Evolutionary conservation across 1,140 invertebrate species (phyloP), one percentile per base, ranked within the genome.

Genomic region (Leptinotarsa texana): DNA sequence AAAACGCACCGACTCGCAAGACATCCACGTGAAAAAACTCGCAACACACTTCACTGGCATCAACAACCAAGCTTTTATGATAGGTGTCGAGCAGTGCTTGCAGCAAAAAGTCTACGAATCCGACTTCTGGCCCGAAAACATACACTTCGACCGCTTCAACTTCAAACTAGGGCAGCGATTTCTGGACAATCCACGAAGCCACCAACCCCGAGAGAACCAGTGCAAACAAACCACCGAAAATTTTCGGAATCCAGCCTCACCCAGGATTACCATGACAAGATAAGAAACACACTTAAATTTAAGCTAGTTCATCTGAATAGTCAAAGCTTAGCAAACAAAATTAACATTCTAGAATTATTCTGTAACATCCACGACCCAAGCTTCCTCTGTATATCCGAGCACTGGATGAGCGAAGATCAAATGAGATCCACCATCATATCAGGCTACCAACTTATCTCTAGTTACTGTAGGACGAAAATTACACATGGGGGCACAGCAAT

Each of bases 31-130:
- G 42, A 68, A 68, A 27, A 68, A 68, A 18, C 33, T 68, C 13
- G 63, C 13, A 22, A 65, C 18, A 27, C 13, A 68, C 13, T n/a
- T 48, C 33, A 18, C 18, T 15, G 8, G 24, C n/a, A 48, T 13
- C 6, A 47, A 68, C 66, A 68, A 68, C 66, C 66, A 68, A 68
- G 22, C 66, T 33, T 68, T 68, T 33, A 68, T 68, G 66, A 48
- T 68, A 15, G 66, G 66, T 3, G 66, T 68, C 8, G 66, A 68
- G 11, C 22, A 15, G 15, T 21, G 18, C 18, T 21, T 27, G 24
- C 22, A 68, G 24, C 8, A 68, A 18, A 27, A 15, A 18, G 42
- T 68, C 13, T 68, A 68, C 27, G 66, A 42, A 68, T 18, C 15
- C 11, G 24, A 27, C 66, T 68, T 68, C 66, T 68, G 66, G 66